Conservation (phyloP, 2,888 invertebrate species). For the Hemicrepidius hirtus region DNA sequence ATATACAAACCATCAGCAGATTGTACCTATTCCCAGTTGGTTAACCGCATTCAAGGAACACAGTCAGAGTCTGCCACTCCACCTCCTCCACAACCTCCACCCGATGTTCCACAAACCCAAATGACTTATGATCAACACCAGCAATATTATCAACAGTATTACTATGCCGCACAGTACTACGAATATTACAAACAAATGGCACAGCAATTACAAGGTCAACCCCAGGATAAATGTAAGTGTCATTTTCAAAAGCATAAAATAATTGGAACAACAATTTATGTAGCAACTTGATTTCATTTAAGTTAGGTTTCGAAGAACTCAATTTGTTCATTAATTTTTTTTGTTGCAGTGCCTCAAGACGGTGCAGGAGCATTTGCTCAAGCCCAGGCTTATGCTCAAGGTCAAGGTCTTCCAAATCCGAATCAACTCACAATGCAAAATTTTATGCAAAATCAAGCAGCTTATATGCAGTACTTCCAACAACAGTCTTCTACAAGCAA, state of each 20-base stretch:
- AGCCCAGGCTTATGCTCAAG: not conserved
- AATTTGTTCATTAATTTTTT: not conserved
- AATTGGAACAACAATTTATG: too few relatives aligned
- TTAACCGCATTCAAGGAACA: conserved; percentile 85
- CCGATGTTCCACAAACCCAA: conserved; percentile 61
- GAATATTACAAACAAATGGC: conserved; percentile 70
- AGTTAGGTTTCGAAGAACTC: too few relatives aligned
- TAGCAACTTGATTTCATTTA: too few relatives aligned
- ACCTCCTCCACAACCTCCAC: conserved; percentile 71
- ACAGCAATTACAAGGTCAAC: conserved; percentile 53
- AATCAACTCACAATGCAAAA: conserved; percentile 15
- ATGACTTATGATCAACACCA: conserved; percentile 67
- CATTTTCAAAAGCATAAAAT: too few relatives aligned
- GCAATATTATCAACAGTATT: conserved; percentile 69
- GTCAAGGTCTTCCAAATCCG: not conserved
- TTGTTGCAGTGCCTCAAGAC: conserved; percentile 7
- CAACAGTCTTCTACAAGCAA: conserved; percentile 63
- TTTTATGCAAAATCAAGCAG: conserved; percentile 57
- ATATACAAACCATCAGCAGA: conserved; percentile 89
- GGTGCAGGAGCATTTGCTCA: conserved; percentile 11
- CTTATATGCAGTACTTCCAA: conserved; percentile 67
- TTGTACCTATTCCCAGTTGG: conserved; percentile 91
- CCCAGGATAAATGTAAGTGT: conserved; percentile 38
- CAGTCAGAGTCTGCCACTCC: conserved; percentile 69
- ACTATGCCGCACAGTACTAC: conserved; percentile 69